Evolutionary conservation across 2,797 vertebrate species (phyloP), one percentile per base, ranked within the genome.

Genomic region (Pangasius krempfi): DNA sequence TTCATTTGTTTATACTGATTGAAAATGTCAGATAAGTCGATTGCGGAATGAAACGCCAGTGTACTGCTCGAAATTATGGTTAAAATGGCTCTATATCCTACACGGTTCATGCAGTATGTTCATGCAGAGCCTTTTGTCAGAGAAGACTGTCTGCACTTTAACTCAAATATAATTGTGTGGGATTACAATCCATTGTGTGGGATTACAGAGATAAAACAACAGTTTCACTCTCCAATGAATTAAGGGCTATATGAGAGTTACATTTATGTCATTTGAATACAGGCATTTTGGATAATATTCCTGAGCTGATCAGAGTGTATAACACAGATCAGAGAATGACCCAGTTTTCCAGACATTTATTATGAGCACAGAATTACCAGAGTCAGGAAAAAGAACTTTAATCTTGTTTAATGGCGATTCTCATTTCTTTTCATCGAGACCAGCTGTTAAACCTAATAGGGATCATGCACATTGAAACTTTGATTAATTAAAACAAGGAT

Each of bases 371-470:
- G 60, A 60, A 60, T 81, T 40, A 25, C 54, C 33, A 37, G 8
- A 52, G 76, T 58, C 30, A 25, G 60, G 54, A 3, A 82, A 79
- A 52, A 40, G 40, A 44, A 62, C 47, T 78, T 78, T 81, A 40
- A 83, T 64, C 37, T 47, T n/a, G 25, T 83, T 83, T 83, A 83
- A 78, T 78, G 44, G 58, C 14, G 30, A 68, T 54, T 76, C 81
- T 76, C 56, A 50, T 88, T 88, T 88, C 27, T 73, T 87, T 83
- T 88, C 60, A 78, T 47, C 1, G 44, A 68, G 72, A 27, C 13
- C 56, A 88, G 87, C 56, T 88, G 72, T 68, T 44, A 3, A 64
- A 47, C 25, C 56, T 68, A 88, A 79, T 85, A 76, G 47, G 22
- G 82, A 76, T 79, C 44, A 56, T 66, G 60, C 64, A 44, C 60